Base-by-base conservation (phyloP, 2,888 invertebrate genomes). In the Clivina fossor region DNA sequence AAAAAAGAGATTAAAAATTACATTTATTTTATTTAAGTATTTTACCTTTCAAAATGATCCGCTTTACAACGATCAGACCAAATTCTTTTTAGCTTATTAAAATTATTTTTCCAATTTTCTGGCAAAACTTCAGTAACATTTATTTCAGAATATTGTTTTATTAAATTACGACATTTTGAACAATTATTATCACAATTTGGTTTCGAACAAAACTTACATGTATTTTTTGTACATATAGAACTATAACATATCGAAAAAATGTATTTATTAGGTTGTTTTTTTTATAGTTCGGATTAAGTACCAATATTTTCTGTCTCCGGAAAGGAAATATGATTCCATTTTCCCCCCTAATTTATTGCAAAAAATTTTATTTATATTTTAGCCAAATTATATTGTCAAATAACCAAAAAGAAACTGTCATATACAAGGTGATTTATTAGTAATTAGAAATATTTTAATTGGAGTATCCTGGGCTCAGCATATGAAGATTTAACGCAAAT, bases 61-160 rank as follows among this genome's bases (percentile, higher is more conserved):
- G 26, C 22, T 43, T 22, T 43, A 5, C 24, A 13, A 24, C 26
- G 43, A 24, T 24, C 13, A 2, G 43, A 43, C 43, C 43, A 43
- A 15, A 43, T 24, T 43, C 15, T 43, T 24, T 26, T 24, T 26
- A 43, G 13, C 9, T 43, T 43, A 8, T 15, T 13, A 13, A 43
- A 43, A 4, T 43, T 15, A 19, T 43, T 26, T 43, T 24, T 5
- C 43, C 43, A 43, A 22, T 43, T 43, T 24, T 43, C 16, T 3
- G 43, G 26, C 43, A 4, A 24, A 7, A 7, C 26, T 24, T 24
- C 20, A 19, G 19, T 4, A 33, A 33, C 13, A 33, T 4, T 24
- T 24, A 7, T 24, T 24, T 4, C 26, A 4, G 26, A 4, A 24
- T 26, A 43, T 43, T 20, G 20, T 26, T 13, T 3, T 2, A 18